phyloP scores from a whole-genome alignment of 2,113 vertebrate genomes.

The Paradoxurus hermaphroditus region DNA sequence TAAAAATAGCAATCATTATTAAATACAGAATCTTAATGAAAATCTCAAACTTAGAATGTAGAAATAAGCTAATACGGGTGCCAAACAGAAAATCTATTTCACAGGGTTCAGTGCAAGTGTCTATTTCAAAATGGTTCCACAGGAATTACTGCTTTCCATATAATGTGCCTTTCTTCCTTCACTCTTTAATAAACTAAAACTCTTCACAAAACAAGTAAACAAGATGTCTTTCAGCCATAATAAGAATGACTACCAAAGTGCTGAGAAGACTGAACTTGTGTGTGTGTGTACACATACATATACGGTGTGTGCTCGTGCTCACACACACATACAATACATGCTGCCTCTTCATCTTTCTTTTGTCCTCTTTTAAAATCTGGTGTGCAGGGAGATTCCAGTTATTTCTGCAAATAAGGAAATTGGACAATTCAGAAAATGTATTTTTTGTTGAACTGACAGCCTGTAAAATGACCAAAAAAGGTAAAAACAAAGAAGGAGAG shows the following conservation, averaged over 20 bases:
- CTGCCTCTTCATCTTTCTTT: not conserved
- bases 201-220: not conserved
- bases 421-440: not conserved
- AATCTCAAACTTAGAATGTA: not conserved
- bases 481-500: not conserved
- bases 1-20: not conserved
- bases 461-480: not conserved
- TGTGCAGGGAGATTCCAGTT: not conserved
- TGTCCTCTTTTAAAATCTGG: not conserved
- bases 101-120: not conserved
- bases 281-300: not conserved
- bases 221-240: not conserved
- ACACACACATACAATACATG: not conserved
- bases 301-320: no score
- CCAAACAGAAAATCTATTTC: not conserved
- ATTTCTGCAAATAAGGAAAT: not conserved
- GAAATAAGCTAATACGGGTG: not conserved
- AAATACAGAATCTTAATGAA: not conserved
- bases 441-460: not conserved
- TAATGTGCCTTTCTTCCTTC: not conserved
- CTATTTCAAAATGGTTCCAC: not conserved
- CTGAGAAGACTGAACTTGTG: not conserved
- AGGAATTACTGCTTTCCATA: not conserved
- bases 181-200: conserved; percentile 5
- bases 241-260: not conserved